Conservation (phyloP, 2,888 invertebrate genomes). For the Erynnis tages region DNA sequence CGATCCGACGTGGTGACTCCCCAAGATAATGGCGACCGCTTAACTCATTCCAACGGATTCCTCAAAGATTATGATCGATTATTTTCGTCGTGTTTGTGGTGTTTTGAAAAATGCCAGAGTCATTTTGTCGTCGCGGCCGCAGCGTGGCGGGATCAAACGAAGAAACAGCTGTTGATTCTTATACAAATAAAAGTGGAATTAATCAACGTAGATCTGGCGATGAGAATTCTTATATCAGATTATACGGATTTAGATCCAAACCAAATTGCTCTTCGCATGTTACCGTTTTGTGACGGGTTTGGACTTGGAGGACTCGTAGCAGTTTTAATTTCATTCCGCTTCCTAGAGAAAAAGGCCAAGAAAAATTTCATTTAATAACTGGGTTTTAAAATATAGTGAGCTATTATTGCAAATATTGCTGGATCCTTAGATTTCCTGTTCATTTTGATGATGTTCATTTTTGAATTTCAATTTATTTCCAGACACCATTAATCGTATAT, state of each 20-base stretch:
- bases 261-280: slow-evolving; percentile 22
- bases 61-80: slow-evolving; percentile 73
- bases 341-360: background rate
- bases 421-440: no score
- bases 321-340: no score
- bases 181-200: slow-evolving; percentile 78
- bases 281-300: slow-evolving; percentile 10
- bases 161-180: slow-evolving; percentile 69
- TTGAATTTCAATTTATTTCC: no score
- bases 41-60: slow-evolving; percentile 46
- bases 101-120: slow-evolving; percentile 66
- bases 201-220: slow-evolving; percentile 69
- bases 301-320: no score
- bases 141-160: slow-evolving; percentile 76
- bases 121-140: slow-evolving; percentile 64
- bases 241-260: slow-evolving; percentile 29
- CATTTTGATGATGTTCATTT: no score
- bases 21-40: slow-evolving; percentile 12
- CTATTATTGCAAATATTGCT: no score
- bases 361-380: background rate
- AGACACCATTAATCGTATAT: no score
- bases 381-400: no score
- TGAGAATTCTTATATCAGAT: slow-evolving; percentile 42
- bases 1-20: background rate
- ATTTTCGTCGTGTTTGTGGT: slow-evolving; percentile 70